Evolutionary conservation across 2,797 vertebrate species (phyloP), one percentile per base, ranked within the genome.

Genomic region (Pogonophryne albipinna): DNA sequence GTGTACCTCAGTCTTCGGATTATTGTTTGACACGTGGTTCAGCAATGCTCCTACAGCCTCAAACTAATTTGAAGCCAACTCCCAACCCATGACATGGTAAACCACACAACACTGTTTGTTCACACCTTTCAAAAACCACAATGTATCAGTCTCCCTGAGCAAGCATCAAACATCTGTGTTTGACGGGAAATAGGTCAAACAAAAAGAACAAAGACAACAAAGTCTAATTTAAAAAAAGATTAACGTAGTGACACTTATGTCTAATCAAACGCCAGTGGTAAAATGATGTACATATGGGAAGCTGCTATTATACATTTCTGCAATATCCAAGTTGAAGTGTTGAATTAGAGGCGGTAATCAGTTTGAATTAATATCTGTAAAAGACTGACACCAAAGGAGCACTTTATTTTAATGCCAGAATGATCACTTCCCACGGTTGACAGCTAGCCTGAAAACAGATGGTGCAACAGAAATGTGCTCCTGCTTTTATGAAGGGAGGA

Each of bases 381-480:
- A 72, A 1, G 17, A 42, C 45, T 55, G 55, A 77, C 74, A 84
- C 65, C 74, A 53, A 83, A 84, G 55, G 13, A 65, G 44, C 19
- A 41, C 72, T 88, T 88, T 81, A 71, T 88, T 76, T 87, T 82
- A 85, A 79, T 85, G 83, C 76, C 70, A 84, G 79, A 85, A 77
- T 74, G 74, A 84, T 90, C 61, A 58, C 79, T 86, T 88, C 83
- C 83, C 75, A 81, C 83, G 76, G 73, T 76, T 90, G 89, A 92
- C 87, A 92, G 87, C 86, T 76, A 46, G 71, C 79, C 89, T 83
- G 75, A 85, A 90, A 90, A 92, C 94, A 95, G 91, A 94, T 93
- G 92, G 92, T 66, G 74, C 79, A 79, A 90, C 82, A 89, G 79
- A 90, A 91, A 87, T 31, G 65, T 74, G 72, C 73, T 85, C 58